Percentiles rank a stretch among this genome's conserved stretches.
Conservation (phyloP, 2,797 vertebrate species). For the Erithacus rubecula region DNA sequence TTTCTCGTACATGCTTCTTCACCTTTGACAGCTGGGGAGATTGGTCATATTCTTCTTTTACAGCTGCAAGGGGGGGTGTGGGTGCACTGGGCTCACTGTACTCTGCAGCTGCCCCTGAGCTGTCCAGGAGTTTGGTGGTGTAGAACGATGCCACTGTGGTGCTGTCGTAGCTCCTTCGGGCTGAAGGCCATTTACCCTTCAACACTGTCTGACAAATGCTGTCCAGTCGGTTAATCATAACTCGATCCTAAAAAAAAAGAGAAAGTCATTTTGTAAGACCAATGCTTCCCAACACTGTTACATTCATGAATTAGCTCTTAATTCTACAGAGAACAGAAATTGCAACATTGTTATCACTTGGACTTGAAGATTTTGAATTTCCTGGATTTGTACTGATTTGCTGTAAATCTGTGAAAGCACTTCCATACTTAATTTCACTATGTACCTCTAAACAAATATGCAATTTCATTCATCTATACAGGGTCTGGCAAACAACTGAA, state of each 20-base stretch:
- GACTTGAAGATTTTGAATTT: background rate
- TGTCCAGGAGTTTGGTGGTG: conserved; percentile 96
- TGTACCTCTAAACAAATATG: background rate
- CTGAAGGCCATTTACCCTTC: conserved; percentile 95
- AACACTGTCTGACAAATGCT: conserved; percentile 97
- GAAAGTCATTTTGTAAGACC: background rate
- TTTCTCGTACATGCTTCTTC: conserved; percentile 99
- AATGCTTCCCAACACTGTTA: background rate
- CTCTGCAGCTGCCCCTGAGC: conserved; percentile 75
- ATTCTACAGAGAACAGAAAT: background rate
- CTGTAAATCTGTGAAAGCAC: background rate
- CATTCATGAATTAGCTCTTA: background rate
- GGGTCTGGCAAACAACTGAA: background rate
- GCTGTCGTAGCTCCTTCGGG: conserved; percentile 87
- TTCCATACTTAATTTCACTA: background rate
- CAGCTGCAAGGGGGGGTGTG: conserved; percentile 65
- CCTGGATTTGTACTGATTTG: background rate
- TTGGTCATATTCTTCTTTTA: conserved; percentile 88
- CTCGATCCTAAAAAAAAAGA: conserved; percentile 84
- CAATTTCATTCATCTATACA: background rate
- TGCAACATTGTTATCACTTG: background rate
- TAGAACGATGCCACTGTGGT: conserved; percentile 93
- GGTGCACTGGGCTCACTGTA: conserved; percentile 70
- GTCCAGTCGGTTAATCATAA: conserved; percentile 98
- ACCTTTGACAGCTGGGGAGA: conserved; percentile 99